These are phyloP conservation scores for Sinotaia quadrata DNA, from an alignment of 2,888 invertebrate genomes.

Conservation along the genomic window DNA sequence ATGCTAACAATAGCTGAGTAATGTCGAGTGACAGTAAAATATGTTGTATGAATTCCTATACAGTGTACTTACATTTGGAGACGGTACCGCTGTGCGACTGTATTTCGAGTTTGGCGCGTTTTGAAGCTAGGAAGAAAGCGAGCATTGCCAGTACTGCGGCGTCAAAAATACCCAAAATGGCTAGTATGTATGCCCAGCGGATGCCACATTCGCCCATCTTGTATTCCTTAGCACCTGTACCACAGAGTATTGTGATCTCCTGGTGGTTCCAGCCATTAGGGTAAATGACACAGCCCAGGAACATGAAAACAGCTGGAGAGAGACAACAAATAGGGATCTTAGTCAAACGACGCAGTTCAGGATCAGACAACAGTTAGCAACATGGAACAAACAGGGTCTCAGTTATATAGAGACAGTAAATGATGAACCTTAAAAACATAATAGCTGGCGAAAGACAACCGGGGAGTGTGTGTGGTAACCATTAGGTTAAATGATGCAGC, in stretches of 20 bases:
- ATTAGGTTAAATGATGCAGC: too few species aligned
- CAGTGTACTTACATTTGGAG: constrained; percentile 63
- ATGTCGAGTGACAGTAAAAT: too few species aligned
- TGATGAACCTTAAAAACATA: too few species aligned
- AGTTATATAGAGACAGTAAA: too few species aligned
- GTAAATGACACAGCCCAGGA: constrained; percentile 89
- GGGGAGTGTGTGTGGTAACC: too few species aligned
- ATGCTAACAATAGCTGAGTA: too few species aligned
- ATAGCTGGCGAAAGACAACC: too few species aligned
- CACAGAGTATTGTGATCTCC: constrained; percentile 88
- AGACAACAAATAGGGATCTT: too few species aligned
- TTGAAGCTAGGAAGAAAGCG: constrained; percentile 92
- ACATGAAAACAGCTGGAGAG: constrained; percentile 85
- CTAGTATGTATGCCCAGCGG: constrained; percentile 86
- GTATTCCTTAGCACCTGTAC: constrained; percentile 78
- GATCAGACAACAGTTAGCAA: too few species aligned
- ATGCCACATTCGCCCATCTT: constrained; percentile 87
- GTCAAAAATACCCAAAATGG: constrained; percentile 89
- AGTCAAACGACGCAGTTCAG: too few species aligned
- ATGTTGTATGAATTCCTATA: too few species aligned
- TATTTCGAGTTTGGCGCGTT: constrained; percentile 76
- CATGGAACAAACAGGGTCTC: too few species aligned
- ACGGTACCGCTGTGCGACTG: constrained; percentile 55
- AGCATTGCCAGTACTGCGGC: constrained; percentile 88
- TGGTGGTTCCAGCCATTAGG: constrained; percentile 93